Percentiles rank a stretch among this genome's conserved stretches.
phyloP scores from a whole-genome alignment of 2,888 invertebrate genomes.

The Zaprionus obscuricornis region DNA sequence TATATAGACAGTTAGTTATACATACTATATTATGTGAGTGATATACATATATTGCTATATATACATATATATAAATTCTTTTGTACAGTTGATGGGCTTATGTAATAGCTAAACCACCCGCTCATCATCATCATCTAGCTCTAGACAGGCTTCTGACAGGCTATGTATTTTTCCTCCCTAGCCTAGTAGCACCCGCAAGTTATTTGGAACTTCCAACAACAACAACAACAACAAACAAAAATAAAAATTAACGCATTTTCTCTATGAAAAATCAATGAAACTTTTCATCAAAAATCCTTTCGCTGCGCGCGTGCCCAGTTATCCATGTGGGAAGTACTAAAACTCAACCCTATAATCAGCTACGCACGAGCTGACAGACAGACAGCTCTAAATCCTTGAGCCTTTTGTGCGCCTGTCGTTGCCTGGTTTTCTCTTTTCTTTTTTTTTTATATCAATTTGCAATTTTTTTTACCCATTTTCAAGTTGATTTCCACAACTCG shows the following conservation, averaged over 20 bases:
- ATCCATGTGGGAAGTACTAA: slow-evolving; percentile 29
- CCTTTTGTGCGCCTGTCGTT: slow-evolving; percentile 67
- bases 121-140: slow-evolving; percentile 33
- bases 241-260: slow-evolving; percentile 63
- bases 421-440: slow-evolving; percentile 32
- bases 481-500: slow-evolving; percentile 64
- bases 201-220: slow-evolving; percentile 17
- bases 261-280: slow-evolving; percentile 53
- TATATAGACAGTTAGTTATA: not conserved
- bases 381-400: slow-evolving; percentile 35
- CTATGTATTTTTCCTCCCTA: slow-evolving; percentile 10
- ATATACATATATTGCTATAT: too few species aligned
- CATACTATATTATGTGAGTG: too few species aligned
- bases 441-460: slow-evolving; percentile 73
- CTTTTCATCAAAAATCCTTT: slow-evolving; percentile 66
- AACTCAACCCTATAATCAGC: slow-evolving; percentile 78
- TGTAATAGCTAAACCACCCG: slow-evolving; percentile 56
- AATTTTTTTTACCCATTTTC: slow-evolving; percentile 75
- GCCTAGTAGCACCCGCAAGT: slow-evolving; percentile 53
- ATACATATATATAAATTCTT: slow-evolving; percentile 3
- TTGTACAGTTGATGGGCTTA: slow-evolving; percentile 21
- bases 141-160: too few species aligned
- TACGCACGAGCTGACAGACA: slow-evolving; percentile 73
- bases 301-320: slow-evolving; percentile 65
- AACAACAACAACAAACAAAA: too few species aligned